Conservation (phyloP, 1,140 invertebrate genomes). For the Caenorhabditis inopinata region DNA sequence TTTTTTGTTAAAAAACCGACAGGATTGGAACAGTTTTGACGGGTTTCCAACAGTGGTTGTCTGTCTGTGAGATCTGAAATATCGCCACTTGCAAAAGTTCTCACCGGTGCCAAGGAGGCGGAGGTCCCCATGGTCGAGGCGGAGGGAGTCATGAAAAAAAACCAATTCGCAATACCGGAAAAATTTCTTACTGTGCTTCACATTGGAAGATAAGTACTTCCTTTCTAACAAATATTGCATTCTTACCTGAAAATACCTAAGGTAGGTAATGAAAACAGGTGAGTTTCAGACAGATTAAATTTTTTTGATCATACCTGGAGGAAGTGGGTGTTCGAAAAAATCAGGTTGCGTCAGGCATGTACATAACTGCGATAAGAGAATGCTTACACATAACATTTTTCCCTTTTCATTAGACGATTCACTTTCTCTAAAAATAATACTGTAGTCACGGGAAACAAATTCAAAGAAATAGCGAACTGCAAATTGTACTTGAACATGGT, state of each 20-base stretch:
- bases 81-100: too few species aligned
- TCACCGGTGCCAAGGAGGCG: slow-evolving; percentile 8
- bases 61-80: too few species aligned
- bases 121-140: slow-evolving; percentile 13
- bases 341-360: slow-evolving; percentile 23
- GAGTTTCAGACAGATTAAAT: too few species aligned
- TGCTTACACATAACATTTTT: slow-evolving; percentile 23
- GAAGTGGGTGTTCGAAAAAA: neutral
- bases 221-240: too few species aligned
- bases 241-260: too few species aligned
- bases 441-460: neutral
- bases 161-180: slow-evolving; percentile 22
- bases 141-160: neutral
- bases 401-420: too few species aligned
- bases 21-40: too few species aligned
- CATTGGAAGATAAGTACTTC: neutral
- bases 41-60: too few species aligned
- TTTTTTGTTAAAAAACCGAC: too few species aligned
- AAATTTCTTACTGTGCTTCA: too few species aligned
- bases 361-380: neutral
- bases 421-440: neutral
- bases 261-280: too few species aligned
- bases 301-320: slow-evolving; percentile 1
- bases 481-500: neutral
- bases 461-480: neutral